These are phyloP conservation scores for Chrysotoxum bicinctum DNA, from an alignment of 2,888 invertebrate species.

Conservation along the genomic window DNA sequence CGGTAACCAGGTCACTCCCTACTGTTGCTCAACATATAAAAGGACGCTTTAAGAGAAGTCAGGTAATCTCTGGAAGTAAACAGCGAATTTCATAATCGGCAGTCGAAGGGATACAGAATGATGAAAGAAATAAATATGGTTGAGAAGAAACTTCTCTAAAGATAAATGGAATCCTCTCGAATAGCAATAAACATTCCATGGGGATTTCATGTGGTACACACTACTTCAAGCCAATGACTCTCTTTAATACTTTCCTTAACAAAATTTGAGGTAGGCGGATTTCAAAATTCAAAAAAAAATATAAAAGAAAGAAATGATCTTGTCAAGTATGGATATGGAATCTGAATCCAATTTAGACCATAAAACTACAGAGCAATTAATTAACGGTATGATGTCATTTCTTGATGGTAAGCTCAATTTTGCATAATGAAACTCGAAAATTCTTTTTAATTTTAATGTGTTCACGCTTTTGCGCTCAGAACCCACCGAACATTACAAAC, in stretches of 20 bases:
- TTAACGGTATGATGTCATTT: constrained; percentile 74
- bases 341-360: constrained; percentile 39
- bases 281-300: neutral
- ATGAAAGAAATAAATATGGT: no score
- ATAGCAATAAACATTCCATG: no score
- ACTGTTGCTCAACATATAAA: no score
- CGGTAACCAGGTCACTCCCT: no score
- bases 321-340: constrained; percentile 47
- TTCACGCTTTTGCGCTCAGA: constrained; percentile 16
- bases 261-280: neutral
- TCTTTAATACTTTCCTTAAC: neutral
- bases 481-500: neutral
- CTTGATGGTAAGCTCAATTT: constrained; percentile 73
- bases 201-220: no score
- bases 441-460: neutral
- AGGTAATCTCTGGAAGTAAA: no score
- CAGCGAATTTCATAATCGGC: no score
- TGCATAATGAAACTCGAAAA: neutral
- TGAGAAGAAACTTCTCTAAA: no score
- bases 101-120: no score
- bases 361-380: constrained; percentile 74
- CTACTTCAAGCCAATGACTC: no score
- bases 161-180: no score
- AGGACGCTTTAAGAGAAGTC: no score
- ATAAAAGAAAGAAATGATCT: neutral